Percentiles rank a stretch among this genome's conserved stretches.
These are phyloP conservation scores for Agrenia bidenticulata DNA, from an alignment of 2,888 invertebrate genomes.

Conservation along the genomic window DNA sequence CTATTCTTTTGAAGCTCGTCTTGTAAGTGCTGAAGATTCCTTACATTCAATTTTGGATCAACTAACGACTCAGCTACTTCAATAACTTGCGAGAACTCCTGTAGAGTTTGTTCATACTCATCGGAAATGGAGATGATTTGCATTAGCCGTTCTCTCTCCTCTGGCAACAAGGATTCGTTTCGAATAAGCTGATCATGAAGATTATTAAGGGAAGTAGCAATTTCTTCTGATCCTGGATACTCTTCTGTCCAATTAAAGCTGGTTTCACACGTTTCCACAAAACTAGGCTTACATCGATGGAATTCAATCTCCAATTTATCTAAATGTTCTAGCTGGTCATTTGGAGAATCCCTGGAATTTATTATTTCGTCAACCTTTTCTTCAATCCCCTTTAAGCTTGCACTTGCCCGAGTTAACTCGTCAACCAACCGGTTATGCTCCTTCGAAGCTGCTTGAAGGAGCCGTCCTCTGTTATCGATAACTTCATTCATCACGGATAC, in stretches of 20 bases:
- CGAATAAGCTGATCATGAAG: conserved; percentile 56
- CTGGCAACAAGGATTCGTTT: conserved; percentile 68
- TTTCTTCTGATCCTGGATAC: conserved; percentile 29
- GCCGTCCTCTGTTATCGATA: conserved; percentile 3
- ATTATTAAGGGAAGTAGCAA: conserved; percentile 60
- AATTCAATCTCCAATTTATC: conserved; percentile 66
- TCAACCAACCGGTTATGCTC: neutral
- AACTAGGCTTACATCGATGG: conserved; percentile 38
- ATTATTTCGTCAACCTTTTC: neutral
- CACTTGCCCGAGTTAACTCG: neutral
- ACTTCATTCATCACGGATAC: neutral
- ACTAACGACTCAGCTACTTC: conserved; percentile 79
- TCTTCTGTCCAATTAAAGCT: conserved; percentile 44
- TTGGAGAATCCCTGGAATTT: conserved; percentile 20
- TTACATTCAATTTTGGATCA: conserved; percentile 73
- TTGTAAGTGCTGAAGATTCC: conserved; percentile 75
- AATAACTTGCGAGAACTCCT: conserved; percentile 82
- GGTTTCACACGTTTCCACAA: conserved; percentile 40
- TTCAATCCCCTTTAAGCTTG: neutral
- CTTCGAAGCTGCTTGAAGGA: neutral
- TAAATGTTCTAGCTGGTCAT: conserved; percentile 61
- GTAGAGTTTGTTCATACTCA: conserved; percentile 83
- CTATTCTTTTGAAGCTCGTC: conserved; percentile 87
- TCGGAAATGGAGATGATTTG: conserved; percentile 75
- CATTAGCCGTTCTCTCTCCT: conserved; percentile 73